Percentiles rank a stretch among this genome's conserved stretches.
These are phyloP conservation scores for Heloderma charlesbogerti DNA, from an alignment of 2,113 vertebrate species.

Conservation along the genomic window DNA sequence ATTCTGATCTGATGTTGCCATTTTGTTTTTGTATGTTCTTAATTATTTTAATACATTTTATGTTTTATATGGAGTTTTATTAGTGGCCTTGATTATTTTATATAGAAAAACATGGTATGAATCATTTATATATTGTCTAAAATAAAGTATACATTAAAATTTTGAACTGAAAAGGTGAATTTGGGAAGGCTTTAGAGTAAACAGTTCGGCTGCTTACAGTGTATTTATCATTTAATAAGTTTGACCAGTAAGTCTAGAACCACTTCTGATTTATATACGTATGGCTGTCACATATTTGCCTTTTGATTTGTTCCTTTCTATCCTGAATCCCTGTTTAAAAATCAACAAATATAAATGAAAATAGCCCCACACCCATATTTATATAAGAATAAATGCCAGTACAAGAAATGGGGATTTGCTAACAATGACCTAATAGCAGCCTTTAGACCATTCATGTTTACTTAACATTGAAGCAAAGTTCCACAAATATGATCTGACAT, in stretches of 20 bases:
- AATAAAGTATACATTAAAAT: not conserved
- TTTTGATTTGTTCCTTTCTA: not conserved
- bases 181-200: not conserved
- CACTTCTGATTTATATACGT: not conserved
- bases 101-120: not conserved
- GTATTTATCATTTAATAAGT: not conserved
- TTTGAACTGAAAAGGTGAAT: not conserved
- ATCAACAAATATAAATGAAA: conserved; percentile 10
- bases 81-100: not conserved
- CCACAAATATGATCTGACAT: not conserved
- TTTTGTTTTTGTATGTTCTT: not conserved
- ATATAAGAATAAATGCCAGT: not conserved
- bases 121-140: too few species aligned
- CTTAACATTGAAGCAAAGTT: not conserved
- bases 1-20: not conserved
- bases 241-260: not conserved
- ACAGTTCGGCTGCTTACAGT: not conserved
- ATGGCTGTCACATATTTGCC: not conserved
- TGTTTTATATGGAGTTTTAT: not conserved
- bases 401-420: not conserved
- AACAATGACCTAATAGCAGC: not conserved
- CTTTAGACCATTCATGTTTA: not conserved
- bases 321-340: conserved; percentile 9
- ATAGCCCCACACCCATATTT: not conserved
- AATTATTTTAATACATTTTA: not conserved